phyloP scores from a whole-genome alignment of 1,140 invertebrate species.

The Drosophila sp. region DNA sequence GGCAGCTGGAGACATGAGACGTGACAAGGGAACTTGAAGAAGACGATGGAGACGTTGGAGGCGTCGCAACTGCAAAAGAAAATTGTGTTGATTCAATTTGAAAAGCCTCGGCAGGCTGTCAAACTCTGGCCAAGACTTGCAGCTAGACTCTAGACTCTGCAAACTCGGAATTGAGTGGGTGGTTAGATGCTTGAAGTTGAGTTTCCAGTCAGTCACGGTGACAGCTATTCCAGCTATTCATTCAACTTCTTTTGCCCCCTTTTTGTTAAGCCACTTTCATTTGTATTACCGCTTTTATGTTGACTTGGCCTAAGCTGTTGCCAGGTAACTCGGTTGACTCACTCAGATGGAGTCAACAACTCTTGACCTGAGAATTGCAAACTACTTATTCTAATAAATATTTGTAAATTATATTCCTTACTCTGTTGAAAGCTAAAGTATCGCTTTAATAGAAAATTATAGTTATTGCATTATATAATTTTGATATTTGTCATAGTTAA shows the following conservation, averaged over 20 bases:
- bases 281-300: conserved; percentile 32
- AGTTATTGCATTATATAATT: too few relatives aligned
- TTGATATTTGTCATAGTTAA: too few relatives aligned
- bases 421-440: too few relatives aligned
- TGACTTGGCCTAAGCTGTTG: conserved; percentile 21
- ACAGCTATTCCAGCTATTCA: conserved; percentile 62
- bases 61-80: conserved; percentile 58
- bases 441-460: too few relatives aligned
- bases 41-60: conserved; percentile 21
- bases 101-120: conserved; percentile 56
- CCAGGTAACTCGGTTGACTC: conserved; percentile 41
- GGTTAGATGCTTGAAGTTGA: conserved; percentile 16
- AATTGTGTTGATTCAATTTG: conserved; percentile 79
- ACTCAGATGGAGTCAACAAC: conserved; percentile 35
- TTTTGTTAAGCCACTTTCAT: conserved; percentile 30
- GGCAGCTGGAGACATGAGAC: conserved; percentile 17
- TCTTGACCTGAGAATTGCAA: conserved; percentile 57
- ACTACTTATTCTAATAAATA: conserved; percentile 2
- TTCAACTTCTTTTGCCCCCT: conserved; percentile 56
- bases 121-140: conserved; percentile 51
- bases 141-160: conserved; percentile 26
- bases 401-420: background rate
- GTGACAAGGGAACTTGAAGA: background rate
- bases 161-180: conserved; percentile 8
- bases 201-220: conserved; percentile 45